Evolutionary conservation across 2,888 invertebrate species (phyloP), one percentile per base, ranked within the genome.

Genomic region (Caenorhabditis becei): DNA sequence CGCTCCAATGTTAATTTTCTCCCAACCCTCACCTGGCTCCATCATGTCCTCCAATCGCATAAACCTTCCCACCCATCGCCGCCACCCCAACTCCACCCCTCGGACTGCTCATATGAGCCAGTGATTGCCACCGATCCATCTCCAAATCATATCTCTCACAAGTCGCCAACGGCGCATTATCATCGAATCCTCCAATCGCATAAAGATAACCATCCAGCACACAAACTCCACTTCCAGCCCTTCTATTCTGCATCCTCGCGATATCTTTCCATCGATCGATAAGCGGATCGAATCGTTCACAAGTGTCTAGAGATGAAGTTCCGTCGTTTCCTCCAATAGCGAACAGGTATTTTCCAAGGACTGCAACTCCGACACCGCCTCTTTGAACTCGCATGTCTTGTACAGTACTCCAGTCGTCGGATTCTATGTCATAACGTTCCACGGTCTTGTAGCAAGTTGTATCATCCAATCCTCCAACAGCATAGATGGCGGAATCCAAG

Each of bases 291-390:
- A 92, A 93, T 26, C 83, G 85, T 84, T 93, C 93, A 88, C 93
- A 93, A 26, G 92, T 91, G 82, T 92, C 92, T 59, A 93, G 87
- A 0, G 92, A 92, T 2, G 92, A 91, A 2, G 91, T 89, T 1
- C 93, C 93, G 85, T 92, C 92, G 85, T 93, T 93, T 7, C 93
- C 93, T 2, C 93, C 93, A 4, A 93, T 92, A 14, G 93, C 93
- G 84, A 92, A 93, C 47, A 93, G 88, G 47, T 82, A 87, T 51
- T 84, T 87, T 11, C 83, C 92, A 3, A 92, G 83, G 5, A 92
- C 88, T 5, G 92, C 91, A 1, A 92, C 92, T 20, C 92, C 93
- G 8, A 93, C 93, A 8, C 93, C 93, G 16, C 93, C 93, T 51
- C 93, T 85, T 23, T 92, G 92, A 8, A 91, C 89, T 71, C 91